These are phyloP conservation scores for Alcedo quadribrachys DNA, from an alignment of 2,797 vertebrate genomes.

Conservation along the genomic window DNA sequence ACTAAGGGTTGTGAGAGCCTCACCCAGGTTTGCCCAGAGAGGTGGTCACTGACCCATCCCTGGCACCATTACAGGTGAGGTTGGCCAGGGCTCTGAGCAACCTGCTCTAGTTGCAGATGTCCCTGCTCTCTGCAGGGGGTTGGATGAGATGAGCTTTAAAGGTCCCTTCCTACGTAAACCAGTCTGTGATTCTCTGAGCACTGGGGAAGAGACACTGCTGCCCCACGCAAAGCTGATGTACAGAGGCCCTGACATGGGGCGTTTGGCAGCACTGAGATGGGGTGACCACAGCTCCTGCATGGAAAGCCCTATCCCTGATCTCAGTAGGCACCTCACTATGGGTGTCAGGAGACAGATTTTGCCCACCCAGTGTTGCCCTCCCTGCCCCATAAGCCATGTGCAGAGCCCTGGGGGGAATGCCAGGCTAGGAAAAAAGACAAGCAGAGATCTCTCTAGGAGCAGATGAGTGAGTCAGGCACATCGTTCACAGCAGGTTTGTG, in stretches of 20 bases:
- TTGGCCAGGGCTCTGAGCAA: not conserved
- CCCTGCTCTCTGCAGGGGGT: not conserved
- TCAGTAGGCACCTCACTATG: not conserved
- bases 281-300: fast-evolving
- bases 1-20: not conserved
- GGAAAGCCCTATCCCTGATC: not conserved
- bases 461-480: not conserved
- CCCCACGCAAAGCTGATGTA: fast-evolving
- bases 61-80: too few relatives aligned
- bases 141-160: not conserved
- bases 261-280: not conserved
- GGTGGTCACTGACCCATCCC: too few relatives aligned
- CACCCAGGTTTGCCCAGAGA: too few relatives aligned
- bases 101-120: not conserved
- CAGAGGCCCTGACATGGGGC: not conserved
- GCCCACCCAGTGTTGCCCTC: not conserved
- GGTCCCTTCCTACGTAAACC: not conserved
- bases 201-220: not conserved
- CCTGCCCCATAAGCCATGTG: not conserved
- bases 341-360: not conserved
- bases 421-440: not conserved
- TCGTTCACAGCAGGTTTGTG: not conserved
- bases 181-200: not conserved
- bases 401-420: not conserved
- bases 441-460: not conserved